Evolutionary conservation across 2,797 vertebrate species (phyloP), one percentile per base, ranked within the genome.

Genomic region (Columba guinea): DNA sequence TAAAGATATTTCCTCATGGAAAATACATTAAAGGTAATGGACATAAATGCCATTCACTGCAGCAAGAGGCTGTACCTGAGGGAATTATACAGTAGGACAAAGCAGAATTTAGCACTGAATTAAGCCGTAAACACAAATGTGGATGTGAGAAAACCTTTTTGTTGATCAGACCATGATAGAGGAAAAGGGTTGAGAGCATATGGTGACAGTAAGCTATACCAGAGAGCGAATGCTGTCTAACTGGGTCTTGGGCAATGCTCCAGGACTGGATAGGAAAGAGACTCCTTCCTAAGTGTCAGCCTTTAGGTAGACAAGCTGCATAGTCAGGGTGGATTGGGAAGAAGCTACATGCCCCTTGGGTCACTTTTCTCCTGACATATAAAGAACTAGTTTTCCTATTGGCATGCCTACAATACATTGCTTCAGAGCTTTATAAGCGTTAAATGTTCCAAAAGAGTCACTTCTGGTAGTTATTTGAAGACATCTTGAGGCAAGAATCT

Each of bases 331-430:
- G 44, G 37, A 55, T 4, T 69, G 80, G 39, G 56, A 69, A 82
- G 69, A 92, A 74, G 60, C n/a, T 52, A 34, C 21, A 9, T 52
- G 73, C 62, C 58, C 90, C 86, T 79, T 58, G 41, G 71, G 78
- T 64, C 26, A 19, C 65, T 82, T 88, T 69, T 87, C 53, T 87
- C 58, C 70, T 49, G 58, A 68, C 78, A 60, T 4, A 56, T 35
- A 82, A 80, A 91, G 58, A 49, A 63, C 46, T 69, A n/a, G 59
- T 59, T 95, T 94, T 94, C 79, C 69, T 74, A 67, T n/a, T 75
- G 32, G n/a, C 19, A 20, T 1, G 1, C 63, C 77, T 51, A 7
- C 16, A 73, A 67, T 20, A 39, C 10, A 49, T 75, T 89, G 56
- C 53, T 85, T 63, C 44, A 79, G 75, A 80, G 70, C 70, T 80